These are phyloP conservation scores for Cataglyphis rosenhaueri DNA, from an alignment of 2,888 invertebrate genomes.

Conservation along the genomic window DNA sequence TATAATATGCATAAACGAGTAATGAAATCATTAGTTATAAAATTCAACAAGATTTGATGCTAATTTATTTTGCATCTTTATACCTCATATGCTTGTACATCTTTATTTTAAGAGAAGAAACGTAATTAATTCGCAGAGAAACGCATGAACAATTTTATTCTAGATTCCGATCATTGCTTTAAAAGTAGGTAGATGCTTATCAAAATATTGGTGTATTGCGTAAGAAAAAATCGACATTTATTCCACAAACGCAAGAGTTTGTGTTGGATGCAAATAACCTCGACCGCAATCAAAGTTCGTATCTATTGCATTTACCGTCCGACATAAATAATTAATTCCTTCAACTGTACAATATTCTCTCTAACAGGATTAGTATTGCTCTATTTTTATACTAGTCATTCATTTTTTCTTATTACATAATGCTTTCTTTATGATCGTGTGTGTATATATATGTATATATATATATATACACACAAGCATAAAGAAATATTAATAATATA, in stretches of 20 bases:
- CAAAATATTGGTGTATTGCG: not conserved
- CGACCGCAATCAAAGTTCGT: not conserved
- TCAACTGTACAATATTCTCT: not conserved
- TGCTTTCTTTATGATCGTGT: not conserved
- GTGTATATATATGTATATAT: no score
- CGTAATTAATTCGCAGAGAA: not conserved
- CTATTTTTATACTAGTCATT: not conserved
- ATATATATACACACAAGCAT: no score
- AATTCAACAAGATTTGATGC: not conserved
- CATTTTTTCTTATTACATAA: not conserved
- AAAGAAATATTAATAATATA: no score
- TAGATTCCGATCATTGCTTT: not conserved
- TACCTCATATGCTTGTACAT: not conserved
- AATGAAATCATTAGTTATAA: not conserved
- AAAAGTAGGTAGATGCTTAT: not conserved
- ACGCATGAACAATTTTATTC: not conserved
- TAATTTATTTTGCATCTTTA: not conserved
- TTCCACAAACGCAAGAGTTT: not conserved
- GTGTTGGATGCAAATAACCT: slow-evolving; percentile 19
- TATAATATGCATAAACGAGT: not conserved
- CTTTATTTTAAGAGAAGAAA: not conserved
- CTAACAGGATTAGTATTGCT: not conserved
- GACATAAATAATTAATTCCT: slow-evolving; percentile 20
- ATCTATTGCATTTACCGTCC: not conserved
- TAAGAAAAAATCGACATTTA: slow-evolving; percentile 27